Percentiles rank a stretch among this genome's conserved stretches.
phyloP scores from a whole-genome alignment of 2,888 invertebrate species.

The Macrosiphum euphorbiae region DNA sequence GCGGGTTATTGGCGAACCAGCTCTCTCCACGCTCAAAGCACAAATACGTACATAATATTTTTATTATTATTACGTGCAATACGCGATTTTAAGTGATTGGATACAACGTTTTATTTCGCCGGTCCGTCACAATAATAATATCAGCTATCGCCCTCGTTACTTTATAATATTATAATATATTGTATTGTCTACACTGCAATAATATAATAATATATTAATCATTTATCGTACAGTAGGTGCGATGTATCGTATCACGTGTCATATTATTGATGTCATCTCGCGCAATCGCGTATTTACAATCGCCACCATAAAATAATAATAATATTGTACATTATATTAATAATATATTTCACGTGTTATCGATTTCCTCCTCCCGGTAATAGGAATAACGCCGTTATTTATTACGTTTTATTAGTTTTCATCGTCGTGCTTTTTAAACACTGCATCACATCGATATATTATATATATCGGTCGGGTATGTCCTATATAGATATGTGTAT shows the following conservation, averaged over 20 bases:
- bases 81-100: conserved; percentile 30
- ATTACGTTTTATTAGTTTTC: conserved; percentile 30
- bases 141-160: background rate
- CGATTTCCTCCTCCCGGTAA: background rate
- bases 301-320: background rate
- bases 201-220: background rate
- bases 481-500: background rate
- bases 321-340: too few species aligned
- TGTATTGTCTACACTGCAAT: background rate
- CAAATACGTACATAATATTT: background rate
- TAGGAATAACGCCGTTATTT: conserved; percentile 6
- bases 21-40: background rate
- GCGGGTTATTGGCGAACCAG: background rate
- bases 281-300: background rate
- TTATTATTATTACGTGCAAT: background rate
- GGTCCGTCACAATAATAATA: background rate
- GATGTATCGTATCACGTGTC: background rate
- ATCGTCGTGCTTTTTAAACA: background rate
- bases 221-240: background rate
- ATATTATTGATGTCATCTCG: conserved; percentile 12
- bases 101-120: conserved; percentile 6
- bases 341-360: conserved; percentile 7
- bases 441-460: background rate
- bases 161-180: background rate
- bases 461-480: background rate